phyloP scores from a whole-genome alignment of 2,888 invertebrate genomes.

The Idaea dimidiata region DNA sequence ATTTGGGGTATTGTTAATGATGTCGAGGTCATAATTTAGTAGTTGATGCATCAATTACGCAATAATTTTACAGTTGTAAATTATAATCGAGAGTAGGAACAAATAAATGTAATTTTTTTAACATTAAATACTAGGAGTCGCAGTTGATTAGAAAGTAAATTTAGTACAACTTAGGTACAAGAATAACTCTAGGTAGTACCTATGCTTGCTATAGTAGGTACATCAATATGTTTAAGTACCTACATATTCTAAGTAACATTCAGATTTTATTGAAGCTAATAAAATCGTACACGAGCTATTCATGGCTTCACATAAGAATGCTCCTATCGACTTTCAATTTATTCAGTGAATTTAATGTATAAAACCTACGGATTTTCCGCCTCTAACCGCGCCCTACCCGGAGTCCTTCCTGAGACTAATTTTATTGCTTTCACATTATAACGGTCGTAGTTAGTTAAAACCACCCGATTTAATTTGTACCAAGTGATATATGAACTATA shows the following conservation, averaged over 20 bases:
- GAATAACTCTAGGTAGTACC: too few species aligned
- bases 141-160: too few species aligned
- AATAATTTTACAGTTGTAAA: neutral
- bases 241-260: neutral
- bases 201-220: too few species aligned
- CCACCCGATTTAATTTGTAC: conserved; percentile 46
- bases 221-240: too few species aligned
- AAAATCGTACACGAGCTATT: conserved; percentile 28
- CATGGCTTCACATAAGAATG: conserved; percentile 49
- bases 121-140: too few species aligned
- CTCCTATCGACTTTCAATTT: conserved; percentile 67
- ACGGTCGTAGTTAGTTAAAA: conserved; percentile 41
- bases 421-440: conserved; percentile 59
- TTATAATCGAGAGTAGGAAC: too few species aligned
- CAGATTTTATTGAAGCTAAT: neutral
- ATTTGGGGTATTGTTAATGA: conserved; percentile 4
- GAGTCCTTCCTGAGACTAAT: conserved; percentile 56
- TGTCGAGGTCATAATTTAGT: neutral
- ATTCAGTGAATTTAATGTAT: conserved; percentile 64
- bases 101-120: too few species aligned
- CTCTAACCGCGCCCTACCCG: conserved; percentile 45
- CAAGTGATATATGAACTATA: conserved; percentile 21
- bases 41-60: neutral
- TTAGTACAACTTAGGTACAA: too few species aligned
- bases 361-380: conserved; percentile 55